phyloP scores from a whole-genome alignment of 2,888 invertebrate genomes.

The Aspidiotus rigidus region DNA sequence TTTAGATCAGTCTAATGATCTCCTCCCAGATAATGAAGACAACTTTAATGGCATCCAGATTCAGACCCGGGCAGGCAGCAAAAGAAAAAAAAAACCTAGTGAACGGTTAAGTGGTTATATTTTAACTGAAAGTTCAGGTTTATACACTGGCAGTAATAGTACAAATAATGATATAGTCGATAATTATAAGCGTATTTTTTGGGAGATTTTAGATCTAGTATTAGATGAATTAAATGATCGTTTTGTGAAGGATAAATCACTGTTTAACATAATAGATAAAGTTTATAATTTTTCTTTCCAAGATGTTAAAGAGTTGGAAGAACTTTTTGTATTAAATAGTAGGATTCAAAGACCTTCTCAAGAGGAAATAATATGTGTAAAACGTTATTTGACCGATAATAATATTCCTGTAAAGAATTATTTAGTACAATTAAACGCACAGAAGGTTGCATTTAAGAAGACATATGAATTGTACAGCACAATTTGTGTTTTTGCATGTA shows the following conservation, averaged over 20 bases:
- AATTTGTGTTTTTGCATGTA: neutral
- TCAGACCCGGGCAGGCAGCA: neutral
- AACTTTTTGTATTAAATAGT: conserved; percentile 4
- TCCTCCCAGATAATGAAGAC: neutral
- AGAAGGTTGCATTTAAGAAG: conserved; percentile 4
- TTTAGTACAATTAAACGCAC: neutral
- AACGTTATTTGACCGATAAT: conserved; percentile 3
- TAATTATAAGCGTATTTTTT: neutral
- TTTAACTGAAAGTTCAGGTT: neutral
- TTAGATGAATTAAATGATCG: neutral
- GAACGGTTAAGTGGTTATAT: neutral
- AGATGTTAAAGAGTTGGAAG: neutral
- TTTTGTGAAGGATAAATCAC: neutral
- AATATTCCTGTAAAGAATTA: neutral
- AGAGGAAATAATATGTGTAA: conserved; percentile 5
- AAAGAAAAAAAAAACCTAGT: neutral
- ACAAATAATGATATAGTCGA: neutral
- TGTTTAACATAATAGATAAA: neutral
- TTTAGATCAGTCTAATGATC: neutral
- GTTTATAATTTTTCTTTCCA: neutral
- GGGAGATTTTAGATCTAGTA: neutral
- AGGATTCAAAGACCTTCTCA: neutral
- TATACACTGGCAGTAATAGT: neutral
- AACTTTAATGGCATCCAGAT: neutral
- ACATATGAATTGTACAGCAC: neutral